Evolutionary conservation across 2,888 invertebrate species (phyloP), one percentile per base, ranked within the genome.

Genomic region (Panopea generosa): DNA sequence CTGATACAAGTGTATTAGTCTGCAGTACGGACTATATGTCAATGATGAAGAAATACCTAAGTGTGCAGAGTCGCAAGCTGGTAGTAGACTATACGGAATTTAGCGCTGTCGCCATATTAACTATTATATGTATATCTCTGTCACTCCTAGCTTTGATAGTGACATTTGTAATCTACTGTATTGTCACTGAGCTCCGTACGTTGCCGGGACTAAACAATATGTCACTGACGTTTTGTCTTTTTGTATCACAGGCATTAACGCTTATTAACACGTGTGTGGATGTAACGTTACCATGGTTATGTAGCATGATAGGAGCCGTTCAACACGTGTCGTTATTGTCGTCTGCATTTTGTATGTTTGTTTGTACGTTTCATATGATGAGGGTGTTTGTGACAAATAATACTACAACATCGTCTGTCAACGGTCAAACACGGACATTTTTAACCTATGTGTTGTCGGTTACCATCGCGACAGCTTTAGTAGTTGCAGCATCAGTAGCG

Each of bases 341-440:
- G 16, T 60, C 68, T 9, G 33, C 60, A 9, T 38, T 26, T 20
- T 68, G 68, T 59, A 68, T 68, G 68, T 68, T 53, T 27, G 53
- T 68, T 6, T 68, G 68, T 53, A 73, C 76, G 0, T 70, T 68
- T 62, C 76, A 80, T 29, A 73, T 80, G 80, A 60, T 69, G 49
- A 65, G 18, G 1, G 80, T 76, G 1, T 80, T 80, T 45, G 38
- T 66, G 2, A 63, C 52, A 16, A 65, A 73, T 0, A 68, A 70
- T 11, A 60, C 33, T 22, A 43, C 66, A 18, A 18, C 22, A 11
- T 18, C 45, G 26, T 16, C 14, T 7, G 18, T 33, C 24, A 53
- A 43, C 7, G 49, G n/a, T 14, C 65, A 66, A 45, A 22, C 11
- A 7, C 6, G 33, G 11, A 11, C 33, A 33, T 69, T 66, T 47